Evolutionary conservation across 1,140 invertebrate species (phyloP), one percentile per base, ranked within the genome.

Genomic region (Goniozus legneri): DNA sequence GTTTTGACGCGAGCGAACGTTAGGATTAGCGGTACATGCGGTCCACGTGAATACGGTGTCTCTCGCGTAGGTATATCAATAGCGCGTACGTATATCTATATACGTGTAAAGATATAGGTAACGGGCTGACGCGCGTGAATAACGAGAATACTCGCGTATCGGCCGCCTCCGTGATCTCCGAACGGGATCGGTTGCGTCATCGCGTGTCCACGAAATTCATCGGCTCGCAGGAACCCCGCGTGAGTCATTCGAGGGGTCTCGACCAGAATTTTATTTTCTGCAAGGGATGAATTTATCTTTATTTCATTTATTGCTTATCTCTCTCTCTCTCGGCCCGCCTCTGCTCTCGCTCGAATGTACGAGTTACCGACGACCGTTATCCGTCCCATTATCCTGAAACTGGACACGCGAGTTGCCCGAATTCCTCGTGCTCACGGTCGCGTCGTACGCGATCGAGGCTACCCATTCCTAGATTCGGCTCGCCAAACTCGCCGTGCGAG

Each of bases 371-470:
- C 49, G 41, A 56, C 65, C 65, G 64, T 66, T 68, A 68, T 49
- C 54, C 46, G 60, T 52, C 56, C 64, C 44, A 68, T 64, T 66
- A 65, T 48, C 38, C 56, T 40, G 42, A 50, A 66, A 63, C 54
- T 50, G 58, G 52, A 39, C 51, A 55, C 58, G 54, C 59, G 31
- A 18, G 44, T 30, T 27, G 47, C 40, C 44, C 57, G 42, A 60
- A 65, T 62, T 62, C 53, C 48, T 50, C 38, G 19, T 37, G 47
- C 7, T 50, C 54, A 47, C 31, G 41, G 47, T 47, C 41, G 27
- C 22, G 27, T 37, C 47, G 47, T 42, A 36, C 40, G 32, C 16
- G n/a, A n/a, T n/a, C n/a, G n/a, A n/a, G n/a, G n/a, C n/a, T n/a
- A n/a, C n/a, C n/a, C n/a, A n/a, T n/a, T n/a, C n/a, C n/a, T n/a